Evolutionary conservation across 1,140 invertebrate species (phyloP), one percentile per base, ranked within the genome.

Genomic region (Drosophila fuyamai): DNA sequence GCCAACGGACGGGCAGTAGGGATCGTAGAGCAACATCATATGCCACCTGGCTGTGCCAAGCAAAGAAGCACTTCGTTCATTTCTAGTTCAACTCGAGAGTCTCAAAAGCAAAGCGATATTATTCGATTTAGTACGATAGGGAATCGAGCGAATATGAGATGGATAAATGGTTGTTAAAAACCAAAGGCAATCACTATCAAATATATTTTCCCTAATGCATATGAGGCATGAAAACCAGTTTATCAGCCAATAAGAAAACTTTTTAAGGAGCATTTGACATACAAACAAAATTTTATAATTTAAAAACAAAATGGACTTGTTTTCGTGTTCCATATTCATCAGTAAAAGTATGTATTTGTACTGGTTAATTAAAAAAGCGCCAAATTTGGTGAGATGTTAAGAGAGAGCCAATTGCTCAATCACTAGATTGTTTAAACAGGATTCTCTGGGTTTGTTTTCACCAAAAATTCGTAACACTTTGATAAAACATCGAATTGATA

Each of bases 51-150:
- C 40, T 18, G 23, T 41, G 54, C 38, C 51, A 54, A 36, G 51
- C 51, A 14, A 32, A 8, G 35, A 8, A 12, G 32, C 29, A 9
- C 27, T 35, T 47, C 40, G 38, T 58, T 54, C 41, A 44, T 54
- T 60, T 53, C 41, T 57, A 60, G 40, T 59, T 59, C 14, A 59
- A 59, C 40, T 53, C 43, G 57, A 54, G 71, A 74, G 71, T 74
- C 71, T 74, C 71, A 74, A 44, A 38, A 59, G 68, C 18, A 71
- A 73, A 53, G 57, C 57, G 57, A 73, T 74, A 74, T 74, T 74
- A 74, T 60, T 72, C 48, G 54, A 44, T 54, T 16, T 61, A 73
- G n/a, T 60, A 43, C 23, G 18, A 5, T 27, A 65, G 23, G 32
- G 13, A 66, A 40, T 63, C 41, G 35, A 38, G 27, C 40, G 18